Evolutionary conservation across 1,140 invertebrate species (phyloP).

Genomic region (Drepana arcuata): DNA sequence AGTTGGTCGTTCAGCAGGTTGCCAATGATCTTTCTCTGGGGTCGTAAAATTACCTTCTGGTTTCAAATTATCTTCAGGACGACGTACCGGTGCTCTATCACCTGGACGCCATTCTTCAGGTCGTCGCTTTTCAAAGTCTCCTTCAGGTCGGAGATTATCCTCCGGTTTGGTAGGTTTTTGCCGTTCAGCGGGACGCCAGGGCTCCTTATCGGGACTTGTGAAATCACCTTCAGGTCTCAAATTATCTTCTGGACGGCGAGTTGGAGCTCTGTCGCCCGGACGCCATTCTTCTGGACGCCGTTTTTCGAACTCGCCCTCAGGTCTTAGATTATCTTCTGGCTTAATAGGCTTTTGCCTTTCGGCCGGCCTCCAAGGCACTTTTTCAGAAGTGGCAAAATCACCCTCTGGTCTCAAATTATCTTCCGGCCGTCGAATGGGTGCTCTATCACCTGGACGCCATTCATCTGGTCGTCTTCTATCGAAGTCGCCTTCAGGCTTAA

Average conservation of each 20-base stretch:
- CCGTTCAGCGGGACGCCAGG: slow-evolving; percentile 61
- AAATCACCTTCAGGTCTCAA: slow-evolving; percentile 76
- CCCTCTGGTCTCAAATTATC: slow-evolving; percentile 71
- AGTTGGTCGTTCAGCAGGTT: slow-evolving; percentile 71
- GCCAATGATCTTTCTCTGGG: slow-evolving; percentile 66
- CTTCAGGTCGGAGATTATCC: slow-evolving; percentile 51
- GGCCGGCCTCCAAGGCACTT: slow-evolving; percentile 43
- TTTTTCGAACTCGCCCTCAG: slow-evolving; percentile 73
- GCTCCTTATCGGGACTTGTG: slow-evolving; percentile 56
- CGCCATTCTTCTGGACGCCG: slow-evolving; percentile 73
- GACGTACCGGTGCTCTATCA: slow-evolving; percentile 57
- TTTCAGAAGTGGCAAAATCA: slow-evolving; percentile 50
- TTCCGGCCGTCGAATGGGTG: slow-evolving; percentile 40
- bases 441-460: slow-evolving; percentile 56
- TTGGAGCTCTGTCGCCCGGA: slow-evolving; percentile 72
- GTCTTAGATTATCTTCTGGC: slow-evolving; percentile 68
- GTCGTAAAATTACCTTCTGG: slow-evolving; percentile 64
- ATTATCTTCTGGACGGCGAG: slow-evolving; percentile 72
- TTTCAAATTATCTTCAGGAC: slow-evolving; percentile 39
- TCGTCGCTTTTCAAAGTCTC: slow-evolving; percentile 65
- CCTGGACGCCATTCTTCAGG: slow-evolving; percentile 67
- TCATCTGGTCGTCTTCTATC: slow-evolving; percentile 72
- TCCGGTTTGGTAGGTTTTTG: slow-evolving; percentile 43
- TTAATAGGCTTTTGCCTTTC: slow-evolving; percentile 25
- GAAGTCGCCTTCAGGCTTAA: slow-evolving; percentile 76